Evolutionary conservation across 37 sponge, comb jelly and placozoan species (phyloP).

Genomic region (Sycon ciliatum): DNA sequence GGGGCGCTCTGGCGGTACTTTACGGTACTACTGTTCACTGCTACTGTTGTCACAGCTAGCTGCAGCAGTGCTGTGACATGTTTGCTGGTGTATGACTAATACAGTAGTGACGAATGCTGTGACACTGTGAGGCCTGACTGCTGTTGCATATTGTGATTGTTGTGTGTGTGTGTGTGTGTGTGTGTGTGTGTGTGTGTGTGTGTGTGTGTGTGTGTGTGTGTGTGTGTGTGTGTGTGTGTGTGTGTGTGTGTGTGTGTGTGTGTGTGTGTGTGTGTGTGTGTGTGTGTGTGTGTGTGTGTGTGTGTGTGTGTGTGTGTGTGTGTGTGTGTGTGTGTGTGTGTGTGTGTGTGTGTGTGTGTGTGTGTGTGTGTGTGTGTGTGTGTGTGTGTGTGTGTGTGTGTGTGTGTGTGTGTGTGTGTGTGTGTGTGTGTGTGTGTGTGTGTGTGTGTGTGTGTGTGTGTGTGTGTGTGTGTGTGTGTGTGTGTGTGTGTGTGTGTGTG

Average conservation of each 20-base stretch:
- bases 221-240: constrained; percentile 5
- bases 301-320: constrained; percentile 5
- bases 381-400: constrained; percentile 5
- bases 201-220: constrained; percentile 5
- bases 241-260: constrained; percentile 5
- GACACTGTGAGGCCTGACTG: too few species aligned
- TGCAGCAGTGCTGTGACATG: too few species aligned
- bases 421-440: constrained; percentile 5
- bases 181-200: constrained; percentile 5
- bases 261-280: constrained; percentile 5
- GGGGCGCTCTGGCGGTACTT: too few species aligned
- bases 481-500: constrained; percentile 5
- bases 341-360: constrained; percentile 5
- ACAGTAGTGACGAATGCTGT: too few species aligned
- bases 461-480: constrained; percentile 5
- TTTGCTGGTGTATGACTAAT: too few species aligned
- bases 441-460: constrained; percentile 5
- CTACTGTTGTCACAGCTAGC: too few species aligned
- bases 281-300: constrained; percentile 5
- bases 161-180: constrained; percentile 5
- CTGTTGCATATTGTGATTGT: too few species aligned
- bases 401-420: constrained; percentile 5
- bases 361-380: constrained; percentile 5
- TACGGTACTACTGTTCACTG: too few species aligned
- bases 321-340: too few species aligned